Base-by-base conservation (phyloP, 2,888 invertebrate species). In the Agrochola litura region DNA sequence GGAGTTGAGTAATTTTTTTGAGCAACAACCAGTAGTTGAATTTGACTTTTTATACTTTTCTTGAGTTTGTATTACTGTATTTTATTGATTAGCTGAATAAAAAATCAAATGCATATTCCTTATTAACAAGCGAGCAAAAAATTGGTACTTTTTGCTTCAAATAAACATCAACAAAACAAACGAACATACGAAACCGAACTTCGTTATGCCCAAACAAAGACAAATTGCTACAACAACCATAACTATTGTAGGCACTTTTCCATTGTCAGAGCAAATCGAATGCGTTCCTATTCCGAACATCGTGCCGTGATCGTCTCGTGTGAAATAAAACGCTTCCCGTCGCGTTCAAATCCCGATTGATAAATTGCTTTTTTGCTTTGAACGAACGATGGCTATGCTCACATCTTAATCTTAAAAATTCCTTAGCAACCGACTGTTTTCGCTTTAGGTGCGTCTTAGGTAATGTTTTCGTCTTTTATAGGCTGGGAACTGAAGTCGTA, bases 321-420 rank as follows among this genome's bases (percentile, higher is more conserved):
- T 67, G 19, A 68, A 76, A 71, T 83, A 76, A 78, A 84, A 81
- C 16, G 65, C 46, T 73, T 70, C 41, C 71, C 25, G 25, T 61
- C 69, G 41, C 56, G 66, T 76, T 66, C 77, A 87, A 87, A 86
- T 84, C 79, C 87, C 77, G 67, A 76, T 85, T 90, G 90, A 91
- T 89, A 86, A 88, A 91, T 91, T 81, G 84, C 85, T 89, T 86
- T 87, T 89, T 86, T 81, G n/a, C 89, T 79, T 84, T 83, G 74
- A 87, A 67, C 75, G 76, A 88, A 54, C 79, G 81, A 81, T 79
- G 81, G 76, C 78, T 69, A 73, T 81, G 75, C 86, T 88, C 86
- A 86, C 86, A 84, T 86, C 87, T 86, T 85, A 86, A 90, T 84
- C 83, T 86, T 76, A 25, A 71, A 75, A 83, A 85, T 84, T 85